These are phyloP conservation scores for Babylonia areolata DNA, from an alignment of 1,140 invertebrate genomes.

Conservation along the genomic window DNA sequence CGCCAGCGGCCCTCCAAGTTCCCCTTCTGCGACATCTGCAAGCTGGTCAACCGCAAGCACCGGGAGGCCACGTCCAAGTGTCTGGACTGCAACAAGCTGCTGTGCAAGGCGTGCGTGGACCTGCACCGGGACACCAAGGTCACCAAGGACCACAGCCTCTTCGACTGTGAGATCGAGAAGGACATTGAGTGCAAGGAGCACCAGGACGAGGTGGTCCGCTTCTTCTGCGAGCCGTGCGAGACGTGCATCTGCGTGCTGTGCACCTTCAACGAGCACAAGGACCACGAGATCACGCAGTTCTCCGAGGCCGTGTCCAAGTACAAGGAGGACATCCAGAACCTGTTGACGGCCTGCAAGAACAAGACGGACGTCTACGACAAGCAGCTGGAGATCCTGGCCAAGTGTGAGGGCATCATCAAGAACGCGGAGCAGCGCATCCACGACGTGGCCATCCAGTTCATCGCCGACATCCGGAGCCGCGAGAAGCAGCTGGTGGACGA, in stretches of 20 bases:
- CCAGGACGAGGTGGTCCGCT: constrained; percentile 74
- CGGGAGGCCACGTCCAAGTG: constrained; percentile 76
- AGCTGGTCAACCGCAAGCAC: constrained; percentile 73
- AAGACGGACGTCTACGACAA: constrained; percentile 71
- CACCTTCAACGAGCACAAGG: constrained; percentile 77
- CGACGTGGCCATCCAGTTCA: constrained; percentile 73
- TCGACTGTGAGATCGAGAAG: constrained; percentile 77
- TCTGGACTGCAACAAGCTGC: constrained; percentile 76
- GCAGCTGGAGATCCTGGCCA: constrained; percentile 66
- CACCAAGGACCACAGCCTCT: constrained; percentile 75
- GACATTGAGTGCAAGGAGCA: constrained; percentile 77
- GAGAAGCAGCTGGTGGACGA: constrained; percentile 76
- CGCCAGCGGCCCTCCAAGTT: constrained; percentile 73
- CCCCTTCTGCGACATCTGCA: constrained; percentile 76
- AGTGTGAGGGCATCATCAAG: constrained; percentile 72
- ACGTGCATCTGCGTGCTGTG: constrained; percentile 76
- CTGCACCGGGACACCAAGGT: constrained; percentile 75
- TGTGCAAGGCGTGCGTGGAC: constrained; percentile 75
- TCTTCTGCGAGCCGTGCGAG: constrained; percentile 77
- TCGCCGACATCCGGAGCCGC: constrained; percentile 70
- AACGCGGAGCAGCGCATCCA: constrained; percentile 72
- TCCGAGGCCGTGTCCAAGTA: constrained; percentile 74
- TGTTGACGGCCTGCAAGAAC: constrained; percentile 71
- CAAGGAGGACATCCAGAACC: constrained; percentile 72
- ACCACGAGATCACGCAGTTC: constrained; percentile 76